A percentile compares a stretch with the other conserved stretches of the same genome.
These are phyloP conservation scores for Bostrychus sinensis DNA, from an alignment of 2,113 vertebrate species.

Conservation along the genomic window DNA sequence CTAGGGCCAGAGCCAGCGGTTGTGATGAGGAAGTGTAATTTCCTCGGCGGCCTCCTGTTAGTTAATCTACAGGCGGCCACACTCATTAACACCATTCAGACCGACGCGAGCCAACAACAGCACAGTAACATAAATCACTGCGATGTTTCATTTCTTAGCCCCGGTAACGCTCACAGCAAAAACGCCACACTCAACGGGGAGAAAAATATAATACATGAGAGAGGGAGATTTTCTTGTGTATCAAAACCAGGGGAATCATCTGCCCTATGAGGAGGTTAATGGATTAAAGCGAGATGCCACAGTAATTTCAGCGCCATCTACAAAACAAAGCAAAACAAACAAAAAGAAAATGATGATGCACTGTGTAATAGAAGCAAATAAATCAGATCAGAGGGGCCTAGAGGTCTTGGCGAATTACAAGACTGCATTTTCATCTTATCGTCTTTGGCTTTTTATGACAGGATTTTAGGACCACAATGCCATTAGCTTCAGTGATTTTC, in stretches of 20 bases:
- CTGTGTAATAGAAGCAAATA: constrained; percentile 36
- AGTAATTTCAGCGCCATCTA: constrained; percentile 41
- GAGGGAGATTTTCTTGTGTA: constrained; percentile 25
- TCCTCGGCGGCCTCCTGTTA: constrained; percentile 70
- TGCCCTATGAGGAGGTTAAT: constrained; percentile 62
- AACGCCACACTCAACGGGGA: constrained; percentile 21
- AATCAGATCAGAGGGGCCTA: constrained; percentile 49
- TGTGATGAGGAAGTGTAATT: constrained; percentile 73
- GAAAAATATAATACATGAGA: constrained; percentile 12
- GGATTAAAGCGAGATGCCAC: constrained; percentile 49
- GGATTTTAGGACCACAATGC: constrained; percentile 28
- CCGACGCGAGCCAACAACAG: constrained; percentile 69
- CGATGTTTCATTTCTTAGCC: constrained; percentile 70
- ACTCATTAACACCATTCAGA: constrained; percentile 78
- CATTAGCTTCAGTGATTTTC: constrained; percentile 55
- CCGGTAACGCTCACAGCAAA: constrained; percentile 44
- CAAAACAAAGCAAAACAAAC: constrained; percentile 53
- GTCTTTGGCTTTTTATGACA: constrained; percentile 47
- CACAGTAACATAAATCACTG: constrained; percentile 75
- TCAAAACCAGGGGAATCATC: constrained; percentile 40
- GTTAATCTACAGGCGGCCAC: constrained; percentile 76
- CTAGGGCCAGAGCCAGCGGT: constrained; percentile 58
- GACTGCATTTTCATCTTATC: constrained; percentile 33
- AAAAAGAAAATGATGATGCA: constrained; percentile 54
- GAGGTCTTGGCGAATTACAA: constrained; percentile 44